A percentile compares a stretch with the other conserved stretches of the same genome.
Evolutionary conservation across 2,888 invertebrate genomes (phyloP).

Genomic region (Rapana venosa): DNA sequence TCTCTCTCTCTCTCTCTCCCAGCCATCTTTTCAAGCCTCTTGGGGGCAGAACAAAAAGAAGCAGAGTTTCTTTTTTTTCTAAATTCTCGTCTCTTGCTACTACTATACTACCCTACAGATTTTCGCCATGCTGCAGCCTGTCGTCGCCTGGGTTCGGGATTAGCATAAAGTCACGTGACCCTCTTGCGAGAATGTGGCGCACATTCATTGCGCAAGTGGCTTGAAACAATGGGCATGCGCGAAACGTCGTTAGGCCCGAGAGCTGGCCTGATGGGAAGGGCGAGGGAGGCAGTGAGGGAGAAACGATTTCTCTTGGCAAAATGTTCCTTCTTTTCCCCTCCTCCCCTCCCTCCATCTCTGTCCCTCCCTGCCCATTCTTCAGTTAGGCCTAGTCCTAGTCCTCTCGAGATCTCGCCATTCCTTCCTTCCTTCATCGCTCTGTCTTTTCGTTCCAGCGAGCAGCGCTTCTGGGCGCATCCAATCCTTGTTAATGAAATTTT

Average conservation of each 20-base stretch:
- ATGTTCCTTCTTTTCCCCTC: not conserved
- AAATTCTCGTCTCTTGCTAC: not conserved
- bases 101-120: not conserved
- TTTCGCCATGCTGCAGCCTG: not conserved
- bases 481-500: conserved; percentile 61
- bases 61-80: not conserved
- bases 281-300: conserved; percentile 40
- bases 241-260: conserved; percentile 36
- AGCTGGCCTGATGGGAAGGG: not conserved
- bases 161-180: conserved; percentile 42
- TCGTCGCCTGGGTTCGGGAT: conserved; percentile 24
- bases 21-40: not conserved
- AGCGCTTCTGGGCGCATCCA: conserved; percentile 45
- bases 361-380: not conserved
- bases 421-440: not conserved
- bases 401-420: not conserved
- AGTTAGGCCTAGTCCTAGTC: not conserved
- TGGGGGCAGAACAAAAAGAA: not conserved
- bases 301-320: conserved; percentile 46
- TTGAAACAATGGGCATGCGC: conserved; percentile 44
- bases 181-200: not conserved
- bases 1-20: not conserved
- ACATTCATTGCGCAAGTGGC: conserved; percentile 38
- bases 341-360: not conserved
- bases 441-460: conserved; percentile 32